Evolutionary conservation across 1,140 invertebrate genomes (phyloP), one percentile per base, ranked within the genome.

Genomic region (Magallana gigas): DNA sequence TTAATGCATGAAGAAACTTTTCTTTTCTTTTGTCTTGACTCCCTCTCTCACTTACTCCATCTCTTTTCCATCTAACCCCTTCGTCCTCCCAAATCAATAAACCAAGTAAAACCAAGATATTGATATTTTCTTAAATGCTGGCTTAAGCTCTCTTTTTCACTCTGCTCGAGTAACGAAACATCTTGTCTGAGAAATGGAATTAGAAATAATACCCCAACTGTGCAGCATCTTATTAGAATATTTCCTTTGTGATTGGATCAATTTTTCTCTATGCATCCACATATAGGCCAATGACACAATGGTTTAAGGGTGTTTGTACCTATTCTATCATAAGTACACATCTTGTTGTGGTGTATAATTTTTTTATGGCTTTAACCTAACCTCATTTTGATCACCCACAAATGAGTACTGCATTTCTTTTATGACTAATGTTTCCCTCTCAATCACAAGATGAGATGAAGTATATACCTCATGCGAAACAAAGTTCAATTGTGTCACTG

Each of bases 151-250:
- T 76, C 23, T 76, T 76, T 76, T 76, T 76, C 68, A 76, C 68
- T 23, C 68, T 76, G 68, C 68, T 36, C 12, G 23, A 76, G 68
- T 76, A 23, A 29, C 18, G 68, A 76, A 76, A 76, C 68, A 76
- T 76, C 68, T 76, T 76, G 68, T 76, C 68, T 76, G 68, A 29
- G 36, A 76, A 29, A 76, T 76, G 68, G 68, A 76, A 76, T 76
- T 29, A 76, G 68, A 76, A 18, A 36, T 76, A 29, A 76, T 29
- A 76, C 68, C 68, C 68, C 68, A 76, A 76, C 68, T 76, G 68
- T 76, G 68, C 29, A 8, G 36, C 12, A 29, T 76, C 68, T 76
- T 76, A 76, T 76, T 76, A 76, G 68, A 76, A 29, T 76, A 76
- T 29, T 76, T 76, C 68, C 12, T 76, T 76, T 76, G 68, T 76